Evolutionary conservation across 2,888 invertebrate genomes (phyloP), one percentile per base, ranked within the genome.

Genomic region (Byasa hedistus): DNA sequence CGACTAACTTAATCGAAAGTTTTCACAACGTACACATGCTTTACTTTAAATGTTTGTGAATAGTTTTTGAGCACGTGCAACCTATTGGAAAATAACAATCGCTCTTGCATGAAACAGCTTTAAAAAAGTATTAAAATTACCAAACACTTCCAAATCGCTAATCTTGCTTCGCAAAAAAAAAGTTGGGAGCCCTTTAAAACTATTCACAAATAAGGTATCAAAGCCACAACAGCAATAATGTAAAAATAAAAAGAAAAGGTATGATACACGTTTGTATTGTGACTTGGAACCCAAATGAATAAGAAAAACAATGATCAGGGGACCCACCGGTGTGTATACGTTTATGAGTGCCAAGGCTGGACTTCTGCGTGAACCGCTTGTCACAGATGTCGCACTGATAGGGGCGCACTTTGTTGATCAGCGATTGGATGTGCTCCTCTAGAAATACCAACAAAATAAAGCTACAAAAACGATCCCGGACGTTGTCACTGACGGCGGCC

Each of bases 341-440:
- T 86, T 95, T 95, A 92, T 96, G 96, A 79, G 96, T 96, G 89
- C 96, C 96, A 78, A 96, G 92, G 89, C 96, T 96, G 84, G 95
- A 95, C 91, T 96, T 96, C 92, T 96, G 96, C 75, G 96, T 95
- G 91, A 96, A 96, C 84, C 95, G 93, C 92, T 96, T 96, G 85
- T 94, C 93, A 88, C 96, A 96, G 83, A 95, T 92, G 86, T 95
- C 95, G 86, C 96, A 96, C 84, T 95, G 92, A 89, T 91, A 93
- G 79, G 93, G 93, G 82, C 93, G 92, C 89, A 92, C 92, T 92
- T 92, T 92, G 92, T 92, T 92, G 92, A 92, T 92, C 92, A 92
- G 92, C 92, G 92, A 92, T 90, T 92, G 92, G 89, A 92, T 92
- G 92, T 92, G 92, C 89, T 92, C 92, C 89, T 92, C 92, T 92